Evolutionary conservation across 2,888 invertebrate genomes (phyloP), one percentile per base, ranked within the genome.

Genomic region (Apamea epomidion): DNA sequence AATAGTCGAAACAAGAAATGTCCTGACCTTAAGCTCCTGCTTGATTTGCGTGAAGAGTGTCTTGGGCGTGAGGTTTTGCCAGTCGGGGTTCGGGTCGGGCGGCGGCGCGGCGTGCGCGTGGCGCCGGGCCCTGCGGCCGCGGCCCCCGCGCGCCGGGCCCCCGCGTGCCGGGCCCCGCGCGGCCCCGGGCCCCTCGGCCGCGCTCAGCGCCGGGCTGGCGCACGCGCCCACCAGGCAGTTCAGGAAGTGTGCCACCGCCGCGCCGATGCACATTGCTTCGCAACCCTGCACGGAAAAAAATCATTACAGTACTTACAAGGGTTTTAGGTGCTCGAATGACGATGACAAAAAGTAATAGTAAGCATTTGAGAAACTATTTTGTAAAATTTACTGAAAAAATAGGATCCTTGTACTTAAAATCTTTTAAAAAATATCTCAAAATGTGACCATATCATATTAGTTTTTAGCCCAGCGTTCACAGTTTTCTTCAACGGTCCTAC

Each of bases 171-270:
- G 78, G 91, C 92, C 21, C 93, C 91, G 54, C 93, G 91, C 54
- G 95, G 94, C 62, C 91, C 92, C 2, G 92, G 98, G 81, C 2
- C 72, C 86, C 74, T 95, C 96, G 64, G 92, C 92, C 14, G 94
- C 91, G 58, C 94, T 89, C 25, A 94, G 94, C 37, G 92, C 92
- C 0, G 98, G 98, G 92, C 98, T 97, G 12, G 98, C 97, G 72
- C 98, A 97, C 80, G 97, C 97, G 79, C 99, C 99, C 76, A 99
- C 95, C 92, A 99, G 98, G 93, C 99, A 99, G 96, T 99, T 99
- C 83, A 99, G 97, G 96, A 99, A 99, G 95, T 99, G 99, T 84
- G 99, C 98, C 77, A 99, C 98, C 1, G 99, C 99, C 2, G 98
- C 98, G 0, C 99, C 98, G 85, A 99, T 97, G 93, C 98, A 98